Evolutionary conservation across 2,113 vertebrate genomes (phyloP).

Genomic region (Tichodroma muraria): DNA sequence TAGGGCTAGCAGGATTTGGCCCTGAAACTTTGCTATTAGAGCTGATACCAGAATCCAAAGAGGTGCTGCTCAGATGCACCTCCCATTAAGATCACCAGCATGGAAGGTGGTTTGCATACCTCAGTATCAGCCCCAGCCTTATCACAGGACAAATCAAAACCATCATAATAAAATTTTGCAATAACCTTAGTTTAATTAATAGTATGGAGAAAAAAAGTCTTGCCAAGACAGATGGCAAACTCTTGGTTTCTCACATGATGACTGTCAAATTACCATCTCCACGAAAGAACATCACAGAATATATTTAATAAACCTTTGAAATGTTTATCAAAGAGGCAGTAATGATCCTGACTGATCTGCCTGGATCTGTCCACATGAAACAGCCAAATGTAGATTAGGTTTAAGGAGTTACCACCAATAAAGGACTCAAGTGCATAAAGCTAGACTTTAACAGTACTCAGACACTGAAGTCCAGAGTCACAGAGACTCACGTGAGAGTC

Average conservation of each 20-base stretch:
- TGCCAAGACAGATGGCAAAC: neutral
- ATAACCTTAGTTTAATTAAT: conserved; percentile 40
- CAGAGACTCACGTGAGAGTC: no score
- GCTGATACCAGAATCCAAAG: neutral
- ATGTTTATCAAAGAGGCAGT: neutral
- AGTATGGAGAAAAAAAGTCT: neutral
- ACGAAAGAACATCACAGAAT: neutral
- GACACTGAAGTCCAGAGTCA: neutral
- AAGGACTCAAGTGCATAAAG: neutral
- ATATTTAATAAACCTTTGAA: neutral
- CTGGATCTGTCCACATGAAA: neutral
- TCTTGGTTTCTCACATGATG: neutral
- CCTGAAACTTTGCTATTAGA: neutral
- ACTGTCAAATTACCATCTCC: neutral
- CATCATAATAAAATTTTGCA: conserved; percentile 27
- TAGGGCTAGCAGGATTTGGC: neutral
- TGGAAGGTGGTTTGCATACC: neutral
- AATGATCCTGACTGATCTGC: neutral
- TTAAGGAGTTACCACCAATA: neutral
- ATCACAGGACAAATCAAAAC: conserved; percentile 21
- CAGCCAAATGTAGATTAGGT: neutral
- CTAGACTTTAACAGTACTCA: neutral
- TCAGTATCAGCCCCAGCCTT: neutral
- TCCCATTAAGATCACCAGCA: neutral
- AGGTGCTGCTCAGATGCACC: neutral